Base-by-base conservation (phyloP, 2,888 invertebrate genomes). In the Trisateles emortualis region DNA sequence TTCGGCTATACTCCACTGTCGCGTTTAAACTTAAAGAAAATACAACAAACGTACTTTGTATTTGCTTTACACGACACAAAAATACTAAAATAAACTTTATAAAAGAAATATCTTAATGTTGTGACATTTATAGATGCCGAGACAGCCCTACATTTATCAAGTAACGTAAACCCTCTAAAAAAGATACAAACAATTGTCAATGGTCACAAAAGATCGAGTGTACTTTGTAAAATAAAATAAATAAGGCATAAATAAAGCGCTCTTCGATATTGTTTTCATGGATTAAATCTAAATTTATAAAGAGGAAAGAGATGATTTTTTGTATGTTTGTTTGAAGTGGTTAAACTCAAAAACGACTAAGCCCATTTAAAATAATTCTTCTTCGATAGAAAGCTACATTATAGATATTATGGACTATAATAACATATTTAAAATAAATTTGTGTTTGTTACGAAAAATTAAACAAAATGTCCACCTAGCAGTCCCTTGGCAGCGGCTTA, bases 51-150 rank as follows among this genome's bases (percentile, higher is more conserved):
- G 5, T 3, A 5, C 5, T 19, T n/a, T n/a, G n/a, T 26, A 26
- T 26, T 26, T 26, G 26, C 26, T 8, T n/a, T n/a, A n/a, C n/a
- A 8, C 9, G 4, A 3, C 4, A 8, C 4, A 26, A 26, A 26
- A 26, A 8, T 8, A 26, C 26, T 1, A 26, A 26, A 26, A 26
- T 6, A 6, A 8, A 74, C 69, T 64, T 54, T 67, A 68, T 72
- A 58, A 46, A 16, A 40, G 10, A 22, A 39, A 22, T 36, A 30
- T 40, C 2, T 14, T 32, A 13, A 38, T 30, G 19, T 10, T 19
- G 11, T 2, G 9, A 33, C 14, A 17, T 41, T 24, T 14, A 26
- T 2, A 33, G 24, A 32, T 1, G 8, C 0, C 24, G 22, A 26
- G 24, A n/a, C 44, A 46, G 10, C 33, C 33, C 36, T 56, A 29